Conservation (phyloP, 2,888 invertebrate species). For the Melanargia galathea region DNA sequence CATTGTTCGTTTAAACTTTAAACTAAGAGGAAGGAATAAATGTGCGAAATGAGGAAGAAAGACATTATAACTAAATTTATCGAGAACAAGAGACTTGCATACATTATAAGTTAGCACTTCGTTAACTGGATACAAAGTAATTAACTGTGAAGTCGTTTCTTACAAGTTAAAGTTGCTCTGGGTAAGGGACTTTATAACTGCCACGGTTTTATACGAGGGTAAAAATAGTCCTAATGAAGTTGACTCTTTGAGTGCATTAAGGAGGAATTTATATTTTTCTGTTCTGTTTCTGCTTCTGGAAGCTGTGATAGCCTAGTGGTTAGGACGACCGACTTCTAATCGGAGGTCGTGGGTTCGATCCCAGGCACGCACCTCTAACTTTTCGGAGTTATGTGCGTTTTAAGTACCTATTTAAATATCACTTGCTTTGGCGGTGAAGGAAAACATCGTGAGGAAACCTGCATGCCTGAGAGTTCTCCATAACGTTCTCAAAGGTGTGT, state of each 20-base stretch:
- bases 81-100: slow-evolving; percentile 41
- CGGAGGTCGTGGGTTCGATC: too few relatives aligned
- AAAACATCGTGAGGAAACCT: too few relatives aligned
- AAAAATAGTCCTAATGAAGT: slow-evolving; percentile 55
- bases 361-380: too few relatives aligned
- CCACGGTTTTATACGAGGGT: slow-evolving; percentile 47
- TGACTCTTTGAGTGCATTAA: slow-evolving; percentile 1
- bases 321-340: too few relatives aligned
- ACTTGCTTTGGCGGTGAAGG: too few relatives aligned
- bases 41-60: slow-evolving; percentile 13
- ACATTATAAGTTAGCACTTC: slow-evolving; percentile 62
- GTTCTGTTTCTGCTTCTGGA: too few relatives aligned
- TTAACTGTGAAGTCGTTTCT: slow-evolving; percentile 61
- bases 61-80: slow-evolving; percentile 29
- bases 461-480: too few relatives aligned
- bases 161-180: slow-evolving; percentile 46
- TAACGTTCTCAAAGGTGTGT: too few relatives aligned
- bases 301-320: too few relatives aligned
- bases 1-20: background rate
- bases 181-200: slow-evolving; percentile 57
- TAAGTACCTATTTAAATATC: too few relatives aligned
- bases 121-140: slow-evolving; percentile 70
- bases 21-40: slow-evolving; percentile 7
- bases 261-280: too few relatives aligned
- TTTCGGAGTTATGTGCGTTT: too few relatives aligned